Base-by-base conservation (phyloP, 2,797 vertebrate species). In the Malurus splendens region DNA sequence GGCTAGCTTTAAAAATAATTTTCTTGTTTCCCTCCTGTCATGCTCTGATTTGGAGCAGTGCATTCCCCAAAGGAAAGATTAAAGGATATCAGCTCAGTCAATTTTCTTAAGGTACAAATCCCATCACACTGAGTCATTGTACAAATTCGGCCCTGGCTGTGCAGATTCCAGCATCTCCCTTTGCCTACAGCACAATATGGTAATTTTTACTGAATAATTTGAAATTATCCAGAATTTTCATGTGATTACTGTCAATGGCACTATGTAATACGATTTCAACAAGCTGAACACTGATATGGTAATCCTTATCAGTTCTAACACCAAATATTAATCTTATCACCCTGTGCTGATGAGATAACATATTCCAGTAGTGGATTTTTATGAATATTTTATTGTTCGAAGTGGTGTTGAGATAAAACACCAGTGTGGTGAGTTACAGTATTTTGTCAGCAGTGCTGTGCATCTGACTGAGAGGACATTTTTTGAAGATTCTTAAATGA, bases 251-350 rank as follows among this genome's bases (percentile, higher is more conserved):
- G 0, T 86, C 84, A 61, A 18, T 86, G 72, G 80, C 30, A 56
- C 39, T 70, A 61, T 60, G 56, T 64, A 86, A 92, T 83, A 76
- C 13, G 47, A 79, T 48, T 89, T 78, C 61, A 92, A 79, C 59
- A 67, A 89, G 56, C 52, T 71, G 18, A 89, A 79, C 42, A 44
- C 64, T 42, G 74, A 87, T 92, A 86, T 3, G 17, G 62, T 67
- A 91, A 92, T 80, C 68, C 74, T 87, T 91, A 94, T 86, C 74
- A 27, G 60, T 84, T 73, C 55, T 82, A 82, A 79, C 6, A 38
- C 52, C 47, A 89, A 83, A 90, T 74, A 79, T 93, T 91, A 90
- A 82, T 87, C 82, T 90, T 87, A 94, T 86, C 76, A 68, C 44
- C 36, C 12, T 59, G 61, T 86, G 18, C 72, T 91, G 82, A 74